These are phyloP conservation scores for Cotesia glomerata DNA, from an alignment of 1,140 invertebrate genomes.

Conservation along the genomic window DNA sequence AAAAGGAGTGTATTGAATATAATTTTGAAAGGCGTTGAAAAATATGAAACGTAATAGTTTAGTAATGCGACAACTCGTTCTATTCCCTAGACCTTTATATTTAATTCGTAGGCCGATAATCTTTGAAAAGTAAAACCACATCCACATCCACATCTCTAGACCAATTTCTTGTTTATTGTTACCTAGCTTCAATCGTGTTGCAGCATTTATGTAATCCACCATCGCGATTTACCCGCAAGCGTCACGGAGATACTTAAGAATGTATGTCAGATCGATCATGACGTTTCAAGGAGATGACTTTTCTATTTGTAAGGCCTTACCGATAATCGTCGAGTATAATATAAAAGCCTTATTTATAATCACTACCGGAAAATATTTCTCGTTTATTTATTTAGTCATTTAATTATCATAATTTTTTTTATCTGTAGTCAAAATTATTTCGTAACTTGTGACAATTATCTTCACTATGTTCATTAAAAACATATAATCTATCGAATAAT, in stretches of 20 bases:
- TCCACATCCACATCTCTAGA: background rate
- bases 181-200: background rate
- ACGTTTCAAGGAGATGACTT: constrained; percentile 39
- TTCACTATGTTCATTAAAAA: background rate
- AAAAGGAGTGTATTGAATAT: constrained; percentile 1
- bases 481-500: background rate
- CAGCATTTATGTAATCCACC: constrained; percentile 25
- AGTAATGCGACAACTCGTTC: background rate
- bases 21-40: background rate
- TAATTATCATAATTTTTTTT: no score
- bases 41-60: background rate
- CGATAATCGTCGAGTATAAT: background rate
- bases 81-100: background rate
- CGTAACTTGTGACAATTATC: no score
- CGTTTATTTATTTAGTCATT: background rate
- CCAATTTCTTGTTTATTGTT: background rate
- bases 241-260: constrained; percentile 28
- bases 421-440: no score
- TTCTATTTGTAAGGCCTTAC: constrained; percentile 24
- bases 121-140: constrained; percentile 3
- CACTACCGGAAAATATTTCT: background rate
- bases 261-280: constrained; percentile 39
- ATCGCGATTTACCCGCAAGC: constrained; percentile 25
- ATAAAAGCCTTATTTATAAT: background rate
- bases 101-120: background rate